Evolutionary conservation across 30 jellyfish, hydroid and myxozoan species (phyloP), one percentile per base, ranked within the genome.

Genomic region (Hydractinia echinata): DNA sequence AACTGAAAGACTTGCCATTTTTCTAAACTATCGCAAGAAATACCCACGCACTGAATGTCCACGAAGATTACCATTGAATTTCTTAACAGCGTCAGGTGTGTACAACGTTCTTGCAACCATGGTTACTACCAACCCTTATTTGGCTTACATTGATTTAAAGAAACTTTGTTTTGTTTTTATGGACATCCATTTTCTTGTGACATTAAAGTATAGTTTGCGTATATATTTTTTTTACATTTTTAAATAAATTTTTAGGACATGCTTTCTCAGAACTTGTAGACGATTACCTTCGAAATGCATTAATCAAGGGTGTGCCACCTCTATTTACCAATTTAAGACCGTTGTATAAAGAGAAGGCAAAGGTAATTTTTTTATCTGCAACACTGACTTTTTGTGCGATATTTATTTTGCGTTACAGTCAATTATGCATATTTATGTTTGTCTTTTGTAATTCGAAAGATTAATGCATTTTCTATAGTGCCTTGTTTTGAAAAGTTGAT

Each of bases 251-350:
- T 67, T 14, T 79, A 92, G 98, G 96, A 3, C 89, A 79, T 5
- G 20, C 87, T 19, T 92, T 92, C 81, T 72, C 66, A 73, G 61
- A 79, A 30, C 77, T 86, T 20, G 83, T 87, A 10, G 95, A 87
- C 68, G 88, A 81, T 15, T 92, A 92, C 69, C 69, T 92, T 53
- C 85, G 89, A 54, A 76, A 62, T 54, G 96, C 96, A 4, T 87
- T 92, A 14, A 81, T 92, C 77, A 92, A 92, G 81, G 98, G 98
- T 4, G 96, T 92, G n/a, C 98, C 98, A 15, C 96, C 98, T 11
- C 70, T 92, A 67, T 92, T 92, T 54, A 88, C 80, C 81, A 92
- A 87, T 82, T 50, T 92, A 80, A 84, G 89, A 67, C 84, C 91
- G 13, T 69, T 92, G 52, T 92, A 92, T 72, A 84, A 79, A 18